These are phyloP conservation scores for Trissolcus brochymenae DNA, from an alignment of 2,888 invertebrate genomes.

Conservation along the genomic window DNA sequence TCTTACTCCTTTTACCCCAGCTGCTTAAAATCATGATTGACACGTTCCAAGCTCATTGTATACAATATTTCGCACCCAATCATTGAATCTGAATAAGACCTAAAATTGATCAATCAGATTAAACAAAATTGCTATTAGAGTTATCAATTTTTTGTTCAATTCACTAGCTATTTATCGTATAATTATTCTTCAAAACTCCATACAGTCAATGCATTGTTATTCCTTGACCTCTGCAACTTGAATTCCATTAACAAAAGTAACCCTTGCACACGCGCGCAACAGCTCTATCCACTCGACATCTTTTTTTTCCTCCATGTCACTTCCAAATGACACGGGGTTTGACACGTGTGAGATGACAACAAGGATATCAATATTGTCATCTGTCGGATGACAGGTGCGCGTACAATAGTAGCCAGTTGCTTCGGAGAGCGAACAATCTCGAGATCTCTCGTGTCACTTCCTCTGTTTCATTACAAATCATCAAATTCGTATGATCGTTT, in stretches of 20 bases:
- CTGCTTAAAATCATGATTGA: slow-evolving; percentile 31
- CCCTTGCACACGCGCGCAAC: slow-evolving; percentile 13
- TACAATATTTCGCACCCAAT: slow-evolving; percentile 16
- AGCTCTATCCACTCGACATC: slow-evolving; percentile 3
- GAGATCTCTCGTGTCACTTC: slow-evolving; percentile 1
- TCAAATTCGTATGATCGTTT: no score
- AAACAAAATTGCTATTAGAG: no score
- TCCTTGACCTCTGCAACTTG: no score
- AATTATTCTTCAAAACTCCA: no score
- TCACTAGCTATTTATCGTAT: no score
- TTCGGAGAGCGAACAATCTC: background rate
- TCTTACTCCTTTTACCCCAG: slow-evolving; percentile 11
- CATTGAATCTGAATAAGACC: no score
- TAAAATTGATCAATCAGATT: no score
- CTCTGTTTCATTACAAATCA: background rate
- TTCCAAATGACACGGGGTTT: slow-evolving; percentile 6
- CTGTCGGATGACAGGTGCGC: slow-evolving; percentile 3
- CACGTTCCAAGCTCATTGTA: slow-evolving; percentile 17
- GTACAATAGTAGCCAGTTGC: slow-evolving; percentile 9
- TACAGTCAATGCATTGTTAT: no score
- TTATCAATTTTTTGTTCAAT: no score
- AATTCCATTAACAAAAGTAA: slow-evolving; percentile 17
- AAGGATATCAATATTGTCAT: slow-evolving; percentile 13
- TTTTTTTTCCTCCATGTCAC: slow-evolving; percentile 11
- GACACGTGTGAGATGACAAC: slow-evolving; percentile 17